Base-by-base conservation (phyloP, 1,140 invertebrate species). In the Drosophila kepulauana region DNA sequence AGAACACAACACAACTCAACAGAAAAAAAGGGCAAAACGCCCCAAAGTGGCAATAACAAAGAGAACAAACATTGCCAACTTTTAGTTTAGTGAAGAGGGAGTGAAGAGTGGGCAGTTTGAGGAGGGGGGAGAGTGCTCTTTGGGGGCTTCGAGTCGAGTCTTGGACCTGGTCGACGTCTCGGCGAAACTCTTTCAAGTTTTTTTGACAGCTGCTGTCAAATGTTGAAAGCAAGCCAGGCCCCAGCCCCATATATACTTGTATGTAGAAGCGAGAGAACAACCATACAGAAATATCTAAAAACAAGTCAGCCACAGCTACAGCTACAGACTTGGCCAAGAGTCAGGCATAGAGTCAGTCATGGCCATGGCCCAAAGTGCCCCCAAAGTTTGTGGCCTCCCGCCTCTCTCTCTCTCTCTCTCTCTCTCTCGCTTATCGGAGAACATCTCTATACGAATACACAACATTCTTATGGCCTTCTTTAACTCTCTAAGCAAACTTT, bases 201-300 rank as follows among this genome's bases (percentile, higher is more conserved):
- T 88, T 89, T 85, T 89, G 85, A 89, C 85, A 89, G 86, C 85
- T 85, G 85, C 85, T 89, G 85, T 89, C 85, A 89, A 89, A 89
- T 85, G 85, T 81, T 89, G 85, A 89, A 89, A 89, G 80, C 81
- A 78, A 85, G 80, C 81, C 77, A 79, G 76, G 43, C 45, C 58
- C 73, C 84, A 84, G 81, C 72, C 81, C 74, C 78, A 81, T 69
- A 81, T 69, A 78, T 25, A n/a, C n/a, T n/a, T n/a, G n/a, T n/a
- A 38, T 25, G 20, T 25, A 25, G 20, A 25, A 25, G 20, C 52
- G 35, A 33, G 28, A 49, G 48, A 48, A 15, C 61, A 71, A 71
- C 41, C 66, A 68, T 70, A 67, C 67, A 89, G 63, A 87, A 88
- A 89, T 25, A 25, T 89, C 85, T 81, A 85, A 89, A 89, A 89